phyloP scores from a whole-genome alignment of 2,797 vertebrate species.

The Trichosurus vulpecula region DNA sequence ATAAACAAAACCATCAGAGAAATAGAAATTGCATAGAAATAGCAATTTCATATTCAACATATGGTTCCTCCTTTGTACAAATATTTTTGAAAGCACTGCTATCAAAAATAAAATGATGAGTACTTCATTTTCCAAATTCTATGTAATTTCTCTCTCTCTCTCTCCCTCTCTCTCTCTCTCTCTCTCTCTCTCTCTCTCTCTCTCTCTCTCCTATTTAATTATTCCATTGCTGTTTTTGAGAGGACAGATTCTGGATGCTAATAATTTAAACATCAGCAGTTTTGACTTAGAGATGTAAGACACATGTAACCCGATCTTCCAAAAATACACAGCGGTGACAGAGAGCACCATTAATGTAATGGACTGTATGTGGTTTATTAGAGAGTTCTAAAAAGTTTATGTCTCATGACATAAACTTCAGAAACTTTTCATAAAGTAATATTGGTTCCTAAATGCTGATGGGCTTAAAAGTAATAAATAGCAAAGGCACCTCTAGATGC shows the following conservation, averaged over 20 bases:
- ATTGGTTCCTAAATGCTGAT: not conserved
- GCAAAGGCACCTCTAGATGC: not conserved
- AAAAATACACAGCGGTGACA: not conserved
- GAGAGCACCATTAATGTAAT: not conserved
- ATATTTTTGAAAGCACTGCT: slow-evolving; percentile 46
- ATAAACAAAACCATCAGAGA: slow-evolving; percentile 48
- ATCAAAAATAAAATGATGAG: slow-evolving; percentile 10
- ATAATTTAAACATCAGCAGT: slow-evolving; percentile 41
- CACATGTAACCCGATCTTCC: not conserved
- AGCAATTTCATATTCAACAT: slow-evolving; percentile 43
- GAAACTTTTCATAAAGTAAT: slow-evolving; percentile 78
- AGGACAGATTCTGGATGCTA: slow-evolving; percentile 37
- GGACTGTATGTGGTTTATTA: not conserved
- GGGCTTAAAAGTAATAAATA: not conserved
- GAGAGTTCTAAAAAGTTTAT: slow-evolving; percentile 53
- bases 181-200: not conserved
- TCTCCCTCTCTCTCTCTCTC: not conserved
- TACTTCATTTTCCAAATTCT: slow-evolving; percentile 37
- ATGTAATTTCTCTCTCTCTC: not conserved
- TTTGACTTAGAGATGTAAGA: slow-evolving; percentile 24
- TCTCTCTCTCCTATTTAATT: slow-evolving; percentile 6
- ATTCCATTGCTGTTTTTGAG: slow-evolving; percentile 48
- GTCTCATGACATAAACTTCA: slow-evolving; percentile 65
- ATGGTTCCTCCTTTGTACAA: slow-evolving; percentile 16
- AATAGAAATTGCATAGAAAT: slow-evolving; percentile 54